A percentile compares a stretch with the other conserved stretches of the same genome.
phyloP scores from a whole-genome alignment of 2,113 vertebrate genomes.

The Petrocephalus zakoni region DNA sequence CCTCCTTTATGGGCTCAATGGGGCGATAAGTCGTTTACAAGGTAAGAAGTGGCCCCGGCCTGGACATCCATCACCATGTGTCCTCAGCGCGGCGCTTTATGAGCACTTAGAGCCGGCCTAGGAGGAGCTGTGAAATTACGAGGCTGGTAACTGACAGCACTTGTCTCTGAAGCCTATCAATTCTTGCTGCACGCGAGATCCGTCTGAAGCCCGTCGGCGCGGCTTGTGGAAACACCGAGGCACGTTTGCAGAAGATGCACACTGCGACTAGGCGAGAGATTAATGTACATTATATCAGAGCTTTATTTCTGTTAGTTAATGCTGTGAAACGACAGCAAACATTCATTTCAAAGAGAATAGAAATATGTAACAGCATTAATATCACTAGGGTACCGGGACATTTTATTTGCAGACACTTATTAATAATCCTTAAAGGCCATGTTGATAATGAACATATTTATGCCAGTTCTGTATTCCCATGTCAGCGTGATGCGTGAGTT shows the following conservation, averaged over 20 bases:
- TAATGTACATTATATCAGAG: background rate
- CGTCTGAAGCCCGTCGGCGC: background rate
- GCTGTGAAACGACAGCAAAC: background rate
- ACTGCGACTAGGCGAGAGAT: background rate
- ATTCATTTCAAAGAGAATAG: background rate
- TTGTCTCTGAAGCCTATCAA: conserved; percentile 6
- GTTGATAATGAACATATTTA: background rate
- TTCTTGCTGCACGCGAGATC: background rate
- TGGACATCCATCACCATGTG: conserved; percentile 47
- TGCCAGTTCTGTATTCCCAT: background rate
- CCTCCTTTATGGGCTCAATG: conserved; percentile 50
- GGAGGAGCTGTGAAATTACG: conserved; percentile 8
- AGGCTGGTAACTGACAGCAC: background rate
- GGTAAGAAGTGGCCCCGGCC: conserved; percentile 40
- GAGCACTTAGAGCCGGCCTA: background rate
- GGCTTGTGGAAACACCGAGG: background rate
- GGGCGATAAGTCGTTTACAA: conserved; percentile 49
- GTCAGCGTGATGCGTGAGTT: background rate
- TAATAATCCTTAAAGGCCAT: background rate
- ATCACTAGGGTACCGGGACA: background rate
- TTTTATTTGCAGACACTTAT: background rate
- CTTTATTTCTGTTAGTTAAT: background rate
- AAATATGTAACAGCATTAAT: background rate
- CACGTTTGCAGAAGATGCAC: background rate
- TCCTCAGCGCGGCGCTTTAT: conserved; percentile 30